phyloP scores from a whole-genome alignment of 2,888 invertebrate genomes.

The Bembecia ichneumoniformis region DNA sequence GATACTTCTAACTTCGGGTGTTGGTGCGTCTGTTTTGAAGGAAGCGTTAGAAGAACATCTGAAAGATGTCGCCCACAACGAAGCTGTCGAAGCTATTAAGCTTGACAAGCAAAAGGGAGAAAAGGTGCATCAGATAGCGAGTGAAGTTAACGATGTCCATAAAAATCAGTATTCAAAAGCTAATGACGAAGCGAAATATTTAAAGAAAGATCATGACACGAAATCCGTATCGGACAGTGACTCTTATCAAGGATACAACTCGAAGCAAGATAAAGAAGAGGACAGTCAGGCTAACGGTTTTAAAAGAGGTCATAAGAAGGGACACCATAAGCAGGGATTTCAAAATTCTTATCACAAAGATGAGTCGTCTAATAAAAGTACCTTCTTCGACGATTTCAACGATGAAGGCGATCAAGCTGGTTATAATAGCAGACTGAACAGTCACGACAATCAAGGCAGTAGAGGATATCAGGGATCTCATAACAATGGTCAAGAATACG shows the following conservation, averaged over 20 bases:
- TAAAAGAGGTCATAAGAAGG: slow-evolving; percentile 75
- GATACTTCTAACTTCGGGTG: slow-evolving; percentile 30
- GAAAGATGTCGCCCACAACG: slow-evolving; percentile 55
- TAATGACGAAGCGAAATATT: slow-evolving; percentile 58
- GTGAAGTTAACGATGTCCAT: slow-evolving; percentile 49
- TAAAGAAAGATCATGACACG: slow-evolving; percentile 57
- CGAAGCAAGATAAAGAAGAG: slow-evolving; percentile 56
- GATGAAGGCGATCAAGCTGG: slow-evolving; percentile 62
- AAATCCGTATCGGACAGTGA: slow-evolving; percentile 59
- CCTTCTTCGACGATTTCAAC: slow-evolving; percentile 76
- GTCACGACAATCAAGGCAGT: slow-evolving; percentile 52
- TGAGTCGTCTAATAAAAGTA: slow-evolving; percentile 78
- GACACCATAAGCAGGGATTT: slow-evolving; percentile 79
- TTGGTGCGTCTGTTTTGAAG: slow-evolving; percentile 46
- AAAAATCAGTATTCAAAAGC: slow-evolving; percentile 59
- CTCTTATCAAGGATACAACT: slow-evolving; percentile 54
- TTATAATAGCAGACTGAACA: slow-evolving; percentile 52
- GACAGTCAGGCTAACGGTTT: slow-evolving; percentile 50
- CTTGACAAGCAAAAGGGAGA: slow-evolving; percentile 60
- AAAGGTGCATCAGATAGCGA: slow-evolving; percentile 58
- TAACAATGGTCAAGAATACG: slow-evolving; percentile 53
- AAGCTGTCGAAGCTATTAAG: slow-evolving; percentile 51
- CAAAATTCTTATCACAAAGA: slow-evolving; percentile 80
- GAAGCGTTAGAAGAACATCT: slow-evolving; percentile 63
- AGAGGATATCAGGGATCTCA: slow-evolving; percentile 55